Percentiles rank a stretch among this genome's conserved stretches.
These are phyloP conservation scores for Notolabrus celidotus DNA, from an alignment of 2,797 vertebrate genomes.

Conservation along the genomic window DNA sequence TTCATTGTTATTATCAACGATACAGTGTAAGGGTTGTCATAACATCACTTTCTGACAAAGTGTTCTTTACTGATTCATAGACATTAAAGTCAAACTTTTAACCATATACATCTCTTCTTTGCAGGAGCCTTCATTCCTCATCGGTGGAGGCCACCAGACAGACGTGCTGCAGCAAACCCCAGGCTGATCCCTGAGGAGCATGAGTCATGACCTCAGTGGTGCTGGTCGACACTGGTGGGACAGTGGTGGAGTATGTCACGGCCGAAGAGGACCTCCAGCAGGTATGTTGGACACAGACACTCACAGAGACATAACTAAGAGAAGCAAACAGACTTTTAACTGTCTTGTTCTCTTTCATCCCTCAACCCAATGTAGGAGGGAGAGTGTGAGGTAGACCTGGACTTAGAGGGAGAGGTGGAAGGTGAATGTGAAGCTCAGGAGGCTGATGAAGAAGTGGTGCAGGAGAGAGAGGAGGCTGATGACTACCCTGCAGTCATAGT, in stretches of 20 bases:
- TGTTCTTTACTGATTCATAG: neutral
- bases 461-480: conserved; percentile 74
- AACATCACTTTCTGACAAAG: too few species aligned
- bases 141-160: conserved; percentile 32
- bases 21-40: too few species aligned
- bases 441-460: conserved; percentile 78
- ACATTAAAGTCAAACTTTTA: neutral
- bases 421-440: conserved; percentile 86
- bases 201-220: conserved; percentile 95
- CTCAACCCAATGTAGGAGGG: conserved; percentile 61
- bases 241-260: conserved; percentile 90
- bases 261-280: conserved; percentile 84
- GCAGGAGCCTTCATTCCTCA: conserved; percentile 21
- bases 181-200: conserved; percentile 71
- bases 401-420: conserved; percentile 77
- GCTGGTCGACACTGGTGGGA: conserved; percentile 90
- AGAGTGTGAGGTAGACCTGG: conserved; percentile 78
- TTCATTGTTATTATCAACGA: too few species aligned
- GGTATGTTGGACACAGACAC: conserved; percentile 61
- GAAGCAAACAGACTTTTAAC: neutral
- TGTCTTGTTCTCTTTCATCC: neutral
- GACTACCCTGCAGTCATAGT: conserved; percentile 92
- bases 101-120: conserved; percentile 18
- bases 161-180: conserved; percentile 32
- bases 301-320: neutral